Evolutionary conservation across 2,113 vertebrate genomes (phyloP), one percentile per base, ranked within the genome.

Genomic region (Xiphophorus hellerii): DNA sequence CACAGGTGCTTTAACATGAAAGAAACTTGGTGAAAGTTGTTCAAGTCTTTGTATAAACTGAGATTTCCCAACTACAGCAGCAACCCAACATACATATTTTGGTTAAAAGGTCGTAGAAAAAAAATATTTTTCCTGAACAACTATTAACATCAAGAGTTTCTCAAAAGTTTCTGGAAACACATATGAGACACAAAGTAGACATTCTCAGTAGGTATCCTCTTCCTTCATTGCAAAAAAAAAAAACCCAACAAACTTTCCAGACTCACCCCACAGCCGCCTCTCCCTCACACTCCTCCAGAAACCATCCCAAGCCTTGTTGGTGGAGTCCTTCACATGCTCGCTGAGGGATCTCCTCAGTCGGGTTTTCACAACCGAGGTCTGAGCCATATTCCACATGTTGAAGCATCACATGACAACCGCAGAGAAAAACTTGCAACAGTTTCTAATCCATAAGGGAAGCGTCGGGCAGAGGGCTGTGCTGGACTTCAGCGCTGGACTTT

Each of bases 251-350:
- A 58, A 58, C 22, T 9, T 58, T n/a, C 51, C 51, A 2, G 20
- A 87, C 85, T 91, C 82, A 97, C 95, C 95, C 95, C 95, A 88
- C 8, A 96, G 93, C 63, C 93, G 87, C 74, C 93, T 91, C 86
- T 95, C 96, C 82, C 95, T 92, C 65, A 93, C 62, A 0, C 91
- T 94, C 85, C 86, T 96, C 96, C 96, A 96, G 93, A 96, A 94
- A 70, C 86, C 85, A 0, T 96, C 95, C 96, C 94, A 94, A 6
- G 93, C 94, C 83, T 88, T 94, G 93, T 93, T 90, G 85, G 89
- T 86, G 60, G 95, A 95, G 88, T 91, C 92, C 71, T 94, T 86
- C 22, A 95, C 88, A 13, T 95, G 95, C 67, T 96, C 93, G 14
- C 96, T 96, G 88, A 96, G 95, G 74, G 95, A 95, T 60, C 95